Percentiles rank a stretch among this genome's conserved stretches.
Evolutionary conservation across 2,113 vertebrate genomes (phyloP).

Genomic region (Promerops cafer): DNA sequence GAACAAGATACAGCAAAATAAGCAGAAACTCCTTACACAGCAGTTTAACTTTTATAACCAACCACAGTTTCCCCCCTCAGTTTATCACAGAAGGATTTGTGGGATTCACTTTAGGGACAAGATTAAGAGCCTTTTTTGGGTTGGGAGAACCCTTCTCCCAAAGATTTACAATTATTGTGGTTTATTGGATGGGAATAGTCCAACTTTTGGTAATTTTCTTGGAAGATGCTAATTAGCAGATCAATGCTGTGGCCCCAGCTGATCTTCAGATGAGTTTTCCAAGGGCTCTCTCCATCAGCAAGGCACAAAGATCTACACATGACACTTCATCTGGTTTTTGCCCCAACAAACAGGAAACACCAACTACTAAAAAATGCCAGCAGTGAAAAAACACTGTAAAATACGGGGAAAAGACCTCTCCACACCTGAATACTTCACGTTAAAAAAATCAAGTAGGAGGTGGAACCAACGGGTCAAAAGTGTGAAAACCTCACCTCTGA

Average conservation of each 20-base stretch:
- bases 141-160: background rate
- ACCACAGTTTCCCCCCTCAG: accelerated
- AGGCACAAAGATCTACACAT: background rate
- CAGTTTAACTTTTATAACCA: background rate
- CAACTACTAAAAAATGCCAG: background rate
- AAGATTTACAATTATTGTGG: background rate
- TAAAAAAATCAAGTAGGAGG: background rate
- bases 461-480: background rate
- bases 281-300: background rate
- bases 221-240: background rate
- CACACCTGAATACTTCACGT: background rate
- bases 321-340: background rate
- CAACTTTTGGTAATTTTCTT: background rate
- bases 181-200: background rate
- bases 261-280: background rate
- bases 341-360: background rate
- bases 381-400: background rate
- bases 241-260: background rate
- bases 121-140: background rate
- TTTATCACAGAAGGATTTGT: background rate
- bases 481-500: background rate
- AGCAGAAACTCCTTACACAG: background rate
- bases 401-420: background rate
- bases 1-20: background rate
- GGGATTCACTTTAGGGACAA: background rate